phyloP scores from a whole-genome alignment of 2,113 vertebrate species.

The Grammomys dolichurus region DNA sequence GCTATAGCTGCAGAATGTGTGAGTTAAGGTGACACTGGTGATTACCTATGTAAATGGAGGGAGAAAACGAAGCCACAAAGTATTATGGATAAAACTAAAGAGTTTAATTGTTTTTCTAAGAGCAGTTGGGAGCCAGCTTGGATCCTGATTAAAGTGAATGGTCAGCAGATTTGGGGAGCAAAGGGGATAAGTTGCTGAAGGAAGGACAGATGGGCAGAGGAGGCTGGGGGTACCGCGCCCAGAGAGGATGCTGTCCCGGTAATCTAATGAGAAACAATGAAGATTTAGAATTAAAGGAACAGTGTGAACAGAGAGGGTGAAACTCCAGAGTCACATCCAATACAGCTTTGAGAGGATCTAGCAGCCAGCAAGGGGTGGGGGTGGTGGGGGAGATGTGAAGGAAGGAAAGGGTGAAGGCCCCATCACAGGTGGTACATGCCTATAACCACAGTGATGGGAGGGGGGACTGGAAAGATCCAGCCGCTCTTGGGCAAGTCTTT shows the following conservation, averaged over 20 bases:
- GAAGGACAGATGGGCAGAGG: neutral
- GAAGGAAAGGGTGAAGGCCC: neutral
- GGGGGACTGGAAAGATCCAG: neutral
- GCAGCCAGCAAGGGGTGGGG: neutral
- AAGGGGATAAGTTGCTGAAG: neutral
- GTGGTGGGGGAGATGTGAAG: neutral
- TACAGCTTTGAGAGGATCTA: neutral
- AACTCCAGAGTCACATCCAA: constrained; percentile 6
- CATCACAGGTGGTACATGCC: too few species aligned
- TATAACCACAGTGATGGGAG: neutral
- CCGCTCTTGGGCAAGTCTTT: neutral
- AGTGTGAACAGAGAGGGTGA: neutral
- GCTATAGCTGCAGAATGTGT: neutral
- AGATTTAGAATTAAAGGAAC: neutral
- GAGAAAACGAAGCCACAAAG: neutral
- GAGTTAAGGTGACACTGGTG: neutral
- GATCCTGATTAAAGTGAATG: neutral
- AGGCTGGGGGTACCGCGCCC: neutral
- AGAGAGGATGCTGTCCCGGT: neutral
- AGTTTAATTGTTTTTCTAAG: neutral
- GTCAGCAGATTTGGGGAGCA: neutral
- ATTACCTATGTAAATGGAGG: neutral
- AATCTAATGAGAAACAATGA: neutral
- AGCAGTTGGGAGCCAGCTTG: neutral
- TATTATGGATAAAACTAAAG: neutral